Percentiles rank a stretch among this genome's conserved stretches.
These are phyloP conservation scores for Alloscopus bannaensis DNA, from an alignment of 2,888 invertebrate genomes.

Conservation along the genomic window DNA sequence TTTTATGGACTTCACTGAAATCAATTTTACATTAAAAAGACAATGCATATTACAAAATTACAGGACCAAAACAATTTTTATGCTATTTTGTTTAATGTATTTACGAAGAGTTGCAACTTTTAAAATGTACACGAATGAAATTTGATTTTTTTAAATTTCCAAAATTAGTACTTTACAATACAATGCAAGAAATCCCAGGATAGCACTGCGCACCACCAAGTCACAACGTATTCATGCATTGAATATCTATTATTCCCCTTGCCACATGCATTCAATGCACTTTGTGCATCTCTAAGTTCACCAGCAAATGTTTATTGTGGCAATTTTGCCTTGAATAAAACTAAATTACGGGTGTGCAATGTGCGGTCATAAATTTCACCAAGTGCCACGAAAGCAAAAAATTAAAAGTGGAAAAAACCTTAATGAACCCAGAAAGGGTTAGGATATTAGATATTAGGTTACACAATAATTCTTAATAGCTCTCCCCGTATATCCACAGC, in stretches of 20 bases:
- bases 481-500: not conserved
- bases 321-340: not conserved
- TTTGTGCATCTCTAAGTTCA: not conserved
- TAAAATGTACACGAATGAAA: too few relatives aligned
- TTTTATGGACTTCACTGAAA: too few relatives aligned
- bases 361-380: conserved; percentile 37
- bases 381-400: not conserved
- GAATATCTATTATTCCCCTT: not conserved
- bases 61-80: too few relatives aligned
- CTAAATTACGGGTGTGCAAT: not conserved
- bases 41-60: too few relatives aligned
- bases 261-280: not conserved
- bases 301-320: not conserved
- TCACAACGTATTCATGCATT: too few relatives aligned
- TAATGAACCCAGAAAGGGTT: conserved; percentile 59
- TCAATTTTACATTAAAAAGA: too few relatives aligned
- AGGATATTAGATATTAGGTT: conserved; percentile 59
- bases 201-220: too few relatives aligned
- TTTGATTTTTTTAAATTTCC: too few relatives aligned
- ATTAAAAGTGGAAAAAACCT: conserved; percentile 26
- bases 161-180: too few relatives aligned
- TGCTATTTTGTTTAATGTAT: too few relatives aligned
- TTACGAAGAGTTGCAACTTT: too few relatives aligned
- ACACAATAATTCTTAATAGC: conserved; percentile 32
- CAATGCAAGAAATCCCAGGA: too few relatives aligned